Evolutionary conservation across 2,888 invertebrate species (phyloP), one percentile per base, ranked within the genome.

Genomic region (Acleris emargana): DNA sequence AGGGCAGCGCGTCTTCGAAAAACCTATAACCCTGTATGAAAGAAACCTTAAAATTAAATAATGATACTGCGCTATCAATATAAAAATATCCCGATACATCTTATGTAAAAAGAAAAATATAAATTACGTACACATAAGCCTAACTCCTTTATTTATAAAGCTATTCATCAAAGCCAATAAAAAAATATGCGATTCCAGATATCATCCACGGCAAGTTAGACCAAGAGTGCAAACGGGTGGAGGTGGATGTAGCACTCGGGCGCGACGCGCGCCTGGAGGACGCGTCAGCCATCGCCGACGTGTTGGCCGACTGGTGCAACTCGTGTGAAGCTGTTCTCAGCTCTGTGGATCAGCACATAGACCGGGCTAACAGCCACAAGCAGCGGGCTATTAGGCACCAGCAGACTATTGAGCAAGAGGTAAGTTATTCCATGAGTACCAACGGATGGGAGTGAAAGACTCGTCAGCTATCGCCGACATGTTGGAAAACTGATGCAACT

Each of bases 141-240:
- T 7, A 7, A 6, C 25, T 25, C 6, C 32, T 11, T 32, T 32
- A 32, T 32, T 32, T 32, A 32, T 11, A 32, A 11, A 11, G 11
- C 3, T 11, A 32, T 9, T 32, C 11, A 32, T 32, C 38, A 38
- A 17, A 45, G 17, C 17, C 17, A 17, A 45, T n/a, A 7, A 17
- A 5, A 7, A n/a, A 43, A 6, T n/a, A 45, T 17, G 0, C 3
- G 6, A 5, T 0, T 45, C 25, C 87, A 95, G 97, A 98, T 83
- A 97, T 99, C 72, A 98, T 99, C 74, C 97, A 97, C 73, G 99
- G 99, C 2, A 99, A 99, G 89, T 90, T 99, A 71, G 99, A 99
- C 87, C 99, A 99, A 84, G 97, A 97, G 80, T 97, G 98, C 85
- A 97, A 97, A 73, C 96, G 97, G 71, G 93, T 99, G 43, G 99